Evolutionary conservation across 2,888 invertebrate species (phyloP), one percentile per base, ranked within the genome.

Genomic region (Trissolcus japonicus): DNA sequence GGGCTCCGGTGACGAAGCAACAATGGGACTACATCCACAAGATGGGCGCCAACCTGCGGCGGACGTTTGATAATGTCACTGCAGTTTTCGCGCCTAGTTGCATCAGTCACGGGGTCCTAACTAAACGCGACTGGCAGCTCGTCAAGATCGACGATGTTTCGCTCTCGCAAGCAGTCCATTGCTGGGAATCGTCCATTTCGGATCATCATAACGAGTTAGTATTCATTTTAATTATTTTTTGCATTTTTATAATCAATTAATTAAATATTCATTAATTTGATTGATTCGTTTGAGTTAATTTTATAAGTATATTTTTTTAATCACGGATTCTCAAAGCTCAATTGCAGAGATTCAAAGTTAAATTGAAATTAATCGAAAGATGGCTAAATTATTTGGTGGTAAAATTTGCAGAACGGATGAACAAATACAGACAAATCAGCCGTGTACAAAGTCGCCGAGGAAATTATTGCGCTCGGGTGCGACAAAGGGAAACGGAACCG

Each of bases 1-100:
- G 96, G 0, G 94, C 96, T 0, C 97, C 97, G 0, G 94, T 95
- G 1, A 95, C 96, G 13, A 94, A 95, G 65, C 94, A 95, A 73
- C 97, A 98, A 85, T 98, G 97, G 97, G 95, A 97, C 83, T 96
- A 96, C 83, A 96, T 98, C 74, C 96, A 97, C 86, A 94, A 94
- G 85, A 95, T 97, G 91, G 97, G 97, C 0, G 94, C 95, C 75
- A 95, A 96, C 29, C 90, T 97, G 73, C 92, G 96, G 35, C 92
- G 93, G 68, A 95, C 97, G 25, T 92, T 98, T 81, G 92, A 94
- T 80, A 94, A 95, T 86, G 96, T 97, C 11, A 94, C 95, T 81
- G 95, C 96, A 0, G 95, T 96, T 1, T 98, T 98, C 87, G 97
- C 97, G 0, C 97, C 98, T 2, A 95, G 97, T 4, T 98, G 98